Evolutionary conservation across 2,888 invertebrate species (phyloP), one percentile per base, ranked within the genome.

Genomic region (Standfussiana lucernea): DNA sequence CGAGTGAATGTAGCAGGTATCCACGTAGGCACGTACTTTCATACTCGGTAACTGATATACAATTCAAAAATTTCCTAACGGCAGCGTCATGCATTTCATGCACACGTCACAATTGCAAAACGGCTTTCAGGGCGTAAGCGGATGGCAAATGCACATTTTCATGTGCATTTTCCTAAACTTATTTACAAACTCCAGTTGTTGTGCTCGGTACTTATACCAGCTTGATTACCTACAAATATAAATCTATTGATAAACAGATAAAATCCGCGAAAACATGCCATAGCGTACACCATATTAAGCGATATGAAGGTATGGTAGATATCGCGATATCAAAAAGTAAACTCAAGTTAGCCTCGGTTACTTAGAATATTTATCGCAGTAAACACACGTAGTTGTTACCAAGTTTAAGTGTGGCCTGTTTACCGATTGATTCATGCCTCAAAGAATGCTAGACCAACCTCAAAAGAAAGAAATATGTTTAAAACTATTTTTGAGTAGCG

Each of bases 291-390:
- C 80, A 88, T 87, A 80, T 69, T 77, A 75, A 78, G 82, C 77
- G 89, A 86, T 89, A 89, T 50, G 86, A 72, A 82, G 79, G 77
- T 80, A 84, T 89, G 78, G 77, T 78, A 86, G 88, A 88, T 89
- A 89, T 80, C 70, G 82, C 67, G 89, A 75, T 95, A 95, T 95
- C 95, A 94, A 91, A 93, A 94, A 93, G 94, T 90, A 95, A 95
- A 95, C 94, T 91, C 72, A 89, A 93, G 89, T 89, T 88, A 91
- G 89, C 90, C 91, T 90, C 91, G 88, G 89, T 93, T 93, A 93
- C 93, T 94, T 93, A 92, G 91, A 93, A 93, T 92, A 92, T 92
- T 89, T 91, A 90, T 91, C 89, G 89, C 75, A 73, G 81, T 85
- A 83, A 83, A 85, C 83, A 89, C 79, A 82, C 80, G 76, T 85